Conservation (phyloP, 2,113 vertebrate species). For the Neolamprologus kungweensis region DNA sequence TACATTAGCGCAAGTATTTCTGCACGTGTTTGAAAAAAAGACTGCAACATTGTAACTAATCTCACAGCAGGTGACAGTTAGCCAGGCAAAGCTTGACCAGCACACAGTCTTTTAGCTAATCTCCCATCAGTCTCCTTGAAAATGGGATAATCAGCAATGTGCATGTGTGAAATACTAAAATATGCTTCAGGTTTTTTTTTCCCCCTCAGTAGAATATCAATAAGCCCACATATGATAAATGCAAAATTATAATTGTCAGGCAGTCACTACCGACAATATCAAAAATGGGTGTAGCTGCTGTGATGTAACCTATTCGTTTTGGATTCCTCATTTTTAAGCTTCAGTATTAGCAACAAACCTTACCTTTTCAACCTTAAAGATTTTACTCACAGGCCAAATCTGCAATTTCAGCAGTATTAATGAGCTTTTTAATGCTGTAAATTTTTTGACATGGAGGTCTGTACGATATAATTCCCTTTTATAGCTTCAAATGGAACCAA, state of each 20-base stretch:
- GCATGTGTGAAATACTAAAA: neutral
- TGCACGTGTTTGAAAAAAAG: neutral
- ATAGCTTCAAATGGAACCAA: rapidly evolving
- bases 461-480: neutral
- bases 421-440: neutral
- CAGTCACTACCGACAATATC: neutral
- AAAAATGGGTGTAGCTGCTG: neutral
- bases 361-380: neutral
- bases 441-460: rapidly evolving
- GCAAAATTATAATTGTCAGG: neutral
- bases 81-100: neutral
- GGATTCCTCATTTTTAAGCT: neutral
- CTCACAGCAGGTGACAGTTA: neutral
- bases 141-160: neutral
- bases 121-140: neutral
- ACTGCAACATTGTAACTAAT: neutral
- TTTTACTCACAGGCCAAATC: neutral
- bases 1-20: neutral
- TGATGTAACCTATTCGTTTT: neutral
- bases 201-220: rapidly evolving
- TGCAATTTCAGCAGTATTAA: neutral
- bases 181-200: neutral
- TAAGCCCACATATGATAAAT: neutral
- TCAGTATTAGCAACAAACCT: neutral
- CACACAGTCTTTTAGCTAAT: neutral